phyloP scores from a whole-genome alignment of 1,140 invertebrate species.

The Bombus sibiricus region DNA sequence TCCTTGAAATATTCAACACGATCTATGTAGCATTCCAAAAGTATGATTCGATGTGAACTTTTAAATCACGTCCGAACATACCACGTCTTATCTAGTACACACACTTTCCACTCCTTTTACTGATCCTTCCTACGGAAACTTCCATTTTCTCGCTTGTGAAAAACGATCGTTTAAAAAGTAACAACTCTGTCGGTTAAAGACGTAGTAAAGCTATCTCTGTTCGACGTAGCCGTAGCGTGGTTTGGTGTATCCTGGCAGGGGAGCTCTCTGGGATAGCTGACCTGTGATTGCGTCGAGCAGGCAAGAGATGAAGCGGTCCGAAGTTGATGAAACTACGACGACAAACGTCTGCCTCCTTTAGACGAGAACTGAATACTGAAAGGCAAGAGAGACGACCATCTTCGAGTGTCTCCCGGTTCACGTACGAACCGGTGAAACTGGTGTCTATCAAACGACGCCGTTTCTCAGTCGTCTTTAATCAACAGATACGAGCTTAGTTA shows the following conservation, averaged over 20 bases:
- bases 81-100: not conserved
- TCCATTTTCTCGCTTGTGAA: not conserved
- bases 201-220: constrained; percentile 16
- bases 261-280: constrained; percentile 6
- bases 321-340: constrained; percentile 7
- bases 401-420: not conserved
- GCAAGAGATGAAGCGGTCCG: not conserved
- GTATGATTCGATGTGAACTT: not conserved
- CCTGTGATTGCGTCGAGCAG: constrained; percentile 35
- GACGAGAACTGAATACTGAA: constrained; percentile 38
- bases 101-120: too few relatives aligned
- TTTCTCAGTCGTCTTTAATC: constrained; percentile 55
- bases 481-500: constrained; percentile 50
- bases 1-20: too few relatives aligned
- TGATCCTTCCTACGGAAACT: not conserved
- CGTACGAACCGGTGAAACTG: constrained; percentile 14
- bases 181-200: constrained; percentile 18
- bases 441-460: constrained; percentile 8
- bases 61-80: not conserved
- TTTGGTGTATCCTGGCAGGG: not conserved
- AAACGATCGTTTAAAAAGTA: not conserved
- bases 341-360: not conserved
- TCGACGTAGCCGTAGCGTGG: not conserved
- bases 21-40: too few relatives aligned
- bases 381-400: not conserved